phyloP scores from a whole-genome alignment of 2,888 invertebrate genomes.

The Sthenelais limicola region DNA sequence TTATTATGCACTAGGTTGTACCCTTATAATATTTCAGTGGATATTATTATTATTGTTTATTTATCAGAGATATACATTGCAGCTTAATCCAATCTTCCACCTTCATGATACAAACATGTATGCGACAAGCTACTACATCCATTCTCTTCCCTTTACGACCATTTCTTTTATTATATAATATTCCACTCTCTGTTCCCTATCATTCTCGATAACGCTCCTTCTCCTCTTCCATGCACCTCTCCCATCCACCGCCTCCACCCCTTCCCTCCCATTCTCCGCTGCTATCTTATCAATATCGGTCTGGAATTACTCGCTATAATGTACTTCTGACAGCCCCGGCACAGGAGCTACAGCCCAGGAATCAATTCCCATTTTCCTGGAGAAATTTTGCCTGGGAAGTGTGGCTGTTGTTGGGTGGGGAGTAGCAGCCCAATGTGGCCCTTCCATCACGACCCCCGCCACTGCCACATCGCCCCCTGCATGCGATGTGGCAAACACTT shows the following conservation, averaged over 20 bases:
- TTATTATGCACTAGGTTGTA: no score
- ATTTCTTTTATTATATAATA: no score
- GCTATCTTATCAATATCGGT: slow-evolving; percentile 34
- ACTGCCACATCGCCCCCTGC: slow-evolving; percentile 12
- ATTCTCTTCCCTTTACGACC: no score
- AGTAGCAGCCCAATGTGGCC: no score
- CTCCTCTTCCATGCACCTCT: slow-evolving; percentile 31
- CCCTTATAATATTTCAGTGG: no score
- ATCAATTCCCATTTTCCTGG: slow-evolving; percentile 34
- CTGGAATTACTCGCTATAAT: slow-evolving; percentile 33
- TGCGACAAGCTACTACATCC: no score
- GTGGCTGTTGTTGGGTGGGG: no score
- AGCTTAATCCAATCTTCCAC: no score
- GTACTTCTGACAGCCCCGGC: slow-evolving; percentile 35
- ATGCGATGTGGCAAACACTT: slow-evolving; percentile 1
- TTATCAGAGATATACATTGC: no score
- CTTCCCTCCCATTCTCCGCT: neutral
- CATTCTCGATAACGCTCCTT: slow-evolving; percentile 19
- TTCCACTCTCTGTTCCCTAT: slow-evolving; percentile 12
- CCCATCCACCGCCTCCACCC: slow-evolving; percentile 15
- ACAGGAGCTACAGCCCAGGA: slow-evolving; percentile 4
- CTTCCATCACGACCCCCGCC: neutral
- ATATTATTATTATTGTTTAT: no score
- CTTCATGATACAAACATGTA: no score
- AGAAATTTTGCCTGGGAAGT: slow-evolving; percentile 16